Base-by-base conservation (phyloP, 2,888 invertebrate species). In the Disparrhopalites patrizii region DNA sequence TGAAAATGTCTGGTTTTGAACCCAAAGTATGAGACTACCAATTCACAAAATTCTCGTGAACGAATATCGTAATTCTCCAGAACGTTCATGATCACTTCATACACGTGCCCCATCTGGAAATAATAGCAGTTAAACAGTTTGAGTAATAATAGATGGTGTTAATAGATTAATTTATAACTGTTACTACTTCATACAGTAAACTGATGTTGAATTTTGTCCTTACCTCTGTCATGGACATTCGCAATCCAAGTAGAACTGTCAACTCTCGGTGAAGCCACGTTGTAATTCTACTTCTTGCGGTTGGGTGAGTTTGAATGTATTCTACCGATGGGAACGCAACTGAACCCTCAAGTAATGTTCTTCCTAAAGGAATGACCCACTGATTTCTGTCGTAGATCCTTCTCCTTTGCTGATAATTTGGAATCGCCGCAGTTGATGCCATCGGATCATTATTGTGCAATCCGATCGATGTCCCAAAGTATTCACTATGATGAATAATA, bases 251-350 rank as follows among this genome's bases (percentile, higher is more conserved):
- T 60, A 93, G 82, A 67, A 87, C 90, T 74, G 86, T 85, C 30
- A 96, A 81, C 80, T 96, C 95, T 70, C 96, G 83, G 78, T 88
- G 88, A 31, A 96, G 81, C 92, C 93, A 96, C 1, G 91, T 91
- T 69, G 90, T 86, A 62, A 96, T 82, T 1, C 95, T 86, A 78
- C 90, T 88, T 70, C 88, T 83, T 78, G 90, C 89, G 15, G 88
- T 86, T 64, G 89, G 89, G 81, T 93, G 82, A n/a, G 76, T 72
- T 27, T 56, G 62, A 51, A 75, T 66, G 54, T 74, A 75, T 25
- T 75, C 72, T 1, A 72, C 65, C 10, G 71, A 72, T 2, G 72
- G 68, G 23, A 66, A 70, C 25, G 69, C 65, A 4, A 66, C 68
- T 5, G 71, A 66, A 13, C 71, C 71, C 28, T 68, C 61, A 58